Evolutionary conservation across 2,113 vertebrate genomes (phyloP).

Genomic region (Brachypteracias leptosomus): DNA sequence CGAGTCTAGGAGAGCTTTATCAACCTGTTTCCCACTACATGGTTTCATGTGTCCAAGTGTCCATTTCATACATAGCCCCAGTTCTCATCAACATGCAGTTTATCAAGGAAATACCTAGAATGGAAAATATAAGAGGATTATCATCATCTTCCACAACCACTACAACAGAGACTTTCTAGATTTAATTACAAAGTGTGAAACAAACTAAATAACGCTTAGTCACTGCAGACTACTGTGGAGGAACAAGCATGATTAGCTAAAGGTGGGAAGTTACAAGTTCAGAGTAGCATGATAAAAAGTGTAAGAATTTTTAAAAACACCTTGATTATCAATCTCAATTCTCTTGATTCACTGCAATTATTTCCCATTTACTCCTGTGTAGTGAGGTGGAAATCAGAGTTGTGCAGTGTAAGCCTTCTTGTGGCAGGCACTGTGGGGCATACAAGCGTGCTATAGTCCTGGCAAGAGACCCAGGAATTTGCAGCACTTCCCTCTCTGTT

Average conservation of each 20-base stretch:
- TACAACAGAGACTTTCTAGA: neutral
- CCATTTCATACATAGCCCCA: neutral
- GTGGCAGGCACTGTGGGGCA: neutral
- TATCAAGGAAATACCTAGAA: neutral
- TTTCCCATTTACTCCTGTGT: neutral
- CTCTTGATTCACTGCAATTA: neutral
- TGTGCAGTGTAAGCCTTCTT: fast-evolving
- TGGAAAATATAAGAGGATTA: neutral
- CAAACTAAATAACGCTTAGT: neutral
- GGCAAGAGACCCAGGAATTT: neutral
- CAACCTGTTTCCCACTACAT: neutral
- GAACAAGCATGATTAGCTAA: neutral
- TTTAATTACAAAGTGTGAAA: neutral
- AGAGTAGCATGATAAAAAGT: neutral
- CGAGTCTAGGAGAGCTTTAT: neutral
- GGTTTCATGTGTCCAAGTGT: neutral
- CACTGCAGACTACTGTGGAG: neutral
- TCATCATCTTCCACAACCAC: neutral
- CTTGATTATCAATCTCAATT: neutral
- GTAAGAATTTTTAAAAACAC: neutral
- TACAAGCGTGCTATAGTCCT: neutral
- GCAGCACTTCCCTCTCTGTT: neutral
- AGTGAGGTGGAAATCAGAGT: neutral
- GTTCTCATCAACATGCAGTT: neutral
- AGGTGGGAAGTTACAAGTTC: neutral